A percentile compares a stretch with the other conserved stretches of the same genome.
phyloP scores from a whole-genome alignment of 2,888 invertebrate genomes.

The Agonum fuliginosum region DNA sequence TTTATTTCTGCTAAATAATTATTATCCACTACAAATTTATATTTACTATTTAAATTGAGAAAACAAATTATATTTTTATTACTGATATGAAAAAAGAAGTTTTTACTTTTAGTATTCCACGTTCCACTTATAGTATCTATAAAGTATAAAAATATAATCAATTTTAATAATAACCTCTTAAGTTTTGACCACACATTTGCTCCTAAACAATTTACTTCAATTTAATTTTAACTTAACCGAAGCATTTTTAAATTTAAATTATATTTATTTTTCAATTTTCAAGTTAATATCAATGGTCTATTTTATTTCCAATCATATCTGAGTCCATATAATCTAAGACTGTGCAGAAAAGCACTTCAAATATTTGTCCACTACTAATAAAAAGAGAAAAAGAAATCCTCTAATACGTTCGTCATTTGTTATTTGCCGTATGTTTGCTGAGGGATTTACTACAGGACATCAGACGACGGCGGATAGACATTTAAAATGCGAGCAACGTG shows the following conservation, averaged over 20 bases:
- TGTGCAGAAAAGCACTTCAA: background rate
- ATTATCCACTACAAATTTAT: too few species aligned
- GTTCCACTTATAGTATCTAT: background rate
- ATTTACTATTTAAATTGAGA: too few species aligned
- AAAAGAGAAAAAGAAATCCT: slow-evolving; percentile 1
- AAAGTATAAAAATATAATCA: background rate
- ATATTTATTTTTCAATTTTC: too few species aligned
- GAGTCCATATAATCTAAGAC: background rate
- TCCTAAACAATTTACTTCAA: too few species aligned
- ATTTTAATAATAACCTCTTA: too few species aligned
- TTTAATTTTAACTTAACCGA: too few species aligned
- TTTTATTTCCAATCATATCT: too few species aligned
- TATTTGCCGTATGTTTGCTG: background rate
- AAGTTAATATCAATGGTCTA: too few species aligned
- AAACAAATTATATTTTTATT: background rate
- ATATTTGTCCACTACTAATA: slow-evolving; percentile 13
- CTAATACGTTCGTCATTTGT: background rate
- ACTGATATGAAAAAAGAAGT: background rate
- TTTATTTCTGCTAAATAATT: too few species aligned
- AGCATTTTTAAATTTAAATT: too few species aligned
- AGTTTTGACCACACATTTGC: too few species aligned
- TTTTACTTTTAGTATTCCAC: background rate
- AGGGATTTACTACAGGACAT: slow-evolving; percentile 13
- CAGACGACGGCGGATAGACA: slow-evolving; percentile 1
- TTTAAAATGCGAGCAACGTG: slow-evolving; percentile 1